Evolutionary conservation across 2,888 invertebrate species (phyloP).

Genomic region (Hypsopygia costalis): DNA sequence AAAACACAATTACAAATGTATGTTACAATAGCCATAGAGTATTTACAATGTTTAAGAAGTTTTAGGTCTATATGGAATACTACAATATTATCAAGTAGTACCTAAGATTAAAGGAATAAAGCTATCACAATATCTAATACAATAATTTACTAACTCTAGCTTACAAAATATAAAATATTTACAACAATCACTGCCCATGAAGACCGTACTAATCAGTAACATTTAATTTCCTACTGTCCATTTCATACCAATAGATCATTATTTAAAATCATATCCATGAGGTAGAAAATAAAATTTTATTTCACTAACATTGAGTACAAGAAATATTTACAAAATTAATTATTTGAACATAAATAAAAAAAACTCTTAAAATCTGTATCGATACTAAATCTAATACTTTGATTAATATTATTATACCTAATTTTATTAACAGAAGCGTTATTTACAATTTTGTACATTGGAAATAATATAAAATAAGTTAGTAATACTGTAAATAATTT

Average conservation of each 20-base stretch:
- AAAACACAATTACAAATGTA: constrained; percentile 10
- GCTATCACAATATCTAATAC: constrained; percentile 67
- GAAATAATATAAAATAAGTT: constrained; percentile 62
- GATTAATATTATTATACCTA: constrained; percentile 22
- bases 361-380: constrained; percentile 15
- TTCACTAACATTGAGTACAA: constrained; percentile 37
- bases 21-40: constrained; percentile 10
- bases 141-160: constrained; percentile 62
- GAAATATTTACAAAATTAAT: constrained; percentile 38
- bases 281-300: constrained; percentile 70
- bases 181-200: constrained; percentile 25
- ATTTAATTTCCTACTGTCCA: constrained; percentile 4
- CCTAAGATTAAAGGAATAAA: constrained; percentile 46
- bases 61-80: constrained; percentile 18
- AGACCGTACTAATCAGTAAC: constrained; percentile 10
- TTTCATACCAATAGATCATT: constrained; percentile 20
- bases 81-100: constrained; percentile 14
- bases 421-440: constrained; percentile 47
- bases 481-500: constrained; percentile 78
- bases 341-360: constrained; percentile 16
- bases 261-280: constrained; percentile 50
- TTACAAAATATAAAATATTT: constrained; percentile 33
- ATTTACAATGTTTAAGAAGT: constrained; percentile 15
- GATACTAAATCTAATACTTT: constrained; percentile 32
- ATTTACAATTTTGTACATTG: constrained; percentile 72